Evolutionary conservation across 2,888 invertebrate genomes (phyloP).

Genomic region (Euclidia mi): DNA sequence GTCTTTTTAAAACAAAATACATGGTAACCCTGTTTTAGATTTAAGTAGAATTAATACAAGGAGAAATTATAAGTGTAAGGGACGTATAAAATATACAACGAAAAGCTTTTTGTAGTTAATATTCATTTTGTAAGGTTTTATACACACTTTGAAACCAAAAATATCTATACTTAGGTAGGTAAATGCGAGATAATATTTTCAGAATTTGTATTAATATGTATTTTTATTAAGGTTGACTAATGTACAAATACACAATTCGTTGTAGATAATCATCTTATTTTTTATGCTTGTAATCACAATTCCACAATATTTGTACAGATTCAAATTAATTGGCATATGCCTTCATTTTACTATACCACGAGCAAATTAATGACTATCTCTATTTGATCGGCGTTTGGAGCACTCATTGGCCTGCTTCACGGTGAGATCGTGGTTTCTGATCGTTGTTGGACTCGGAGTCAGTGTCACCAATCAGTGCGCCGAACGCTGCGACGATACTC

Average conservation of each 20-base stretch:
- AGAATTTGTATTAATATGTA: conserved; percentile 8
- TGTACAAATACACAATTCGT: conserved; percentile 14
- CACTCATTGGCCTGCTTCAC: too few species aligned
- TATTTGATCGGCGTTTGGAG: too few species aligned
- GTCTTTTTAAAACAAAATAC: too few species aligned
- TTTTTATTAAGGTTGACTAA: neutral
- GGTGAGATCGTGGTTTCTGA: too few species aligned
- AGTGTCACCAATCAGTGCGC: too few species aligned
- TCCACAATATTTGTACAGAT: neutral
- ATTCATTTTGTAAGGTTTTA: conserved; percentile 33
- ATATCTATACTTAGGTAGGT: too few species aligned
- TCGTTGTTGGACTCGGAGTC: too few species aligned
- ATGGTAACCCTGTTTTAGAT: conserved; percentile 6
- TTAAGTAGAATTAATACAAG: conserved; percentile 12
- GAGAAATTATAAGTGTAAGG: conserved; percentile 12
- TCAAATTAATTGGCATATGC: too few species aligned
- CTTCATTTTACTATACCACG: too few species aligned
- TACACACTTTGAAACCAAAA: conserved; percentile 42
- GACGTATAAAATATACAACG: conserved; percentile 24
- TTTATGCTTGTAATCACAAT: conserved; percentile 1
- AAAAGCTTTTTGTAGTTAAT: conserved; percentile 21
- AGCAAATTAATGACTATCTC: too few species aligned
- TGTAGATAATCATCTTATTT: neutral
- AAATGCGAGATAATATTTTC: conserved; percentile 21
- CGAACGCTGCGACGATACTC: too few species aligned